Percentiles rank a stretch among this genome's conserved stretches.
Evolutionary conservation across 1,140 invertebrate species (phyloP).

Genomic region (Pomacea maculata): DNA sequence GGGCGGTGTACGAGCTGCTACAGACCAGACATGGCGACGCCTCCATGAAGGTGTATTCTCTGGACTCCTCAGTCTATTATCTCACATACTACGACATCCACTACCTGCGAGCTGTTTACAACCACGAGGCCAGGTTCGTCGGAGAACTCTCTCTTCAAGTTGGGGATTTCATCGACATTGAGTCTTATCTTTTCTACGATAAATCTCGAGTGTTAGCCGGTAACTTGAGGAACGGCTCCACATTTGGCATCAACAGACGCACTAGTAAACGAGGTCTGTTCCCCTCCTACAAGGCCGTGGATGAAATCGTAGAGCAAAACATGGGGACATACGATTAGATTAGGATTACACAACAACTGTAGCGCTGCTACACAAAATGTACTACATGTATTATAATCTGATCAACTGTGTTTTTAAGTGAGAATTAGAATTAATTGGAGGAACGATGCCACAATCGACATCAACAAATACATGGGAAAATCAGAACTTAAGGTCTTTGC

Average conservation of each 20-base stretch:
- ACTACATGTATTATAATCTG: too few species aligned
- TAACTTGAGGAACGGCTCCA: conserved; percentile 97
- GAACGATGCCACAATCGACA: too few species aligned
- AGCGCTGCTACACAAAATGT: too few species aligned
- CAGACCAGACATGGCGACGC: conserved; percentile 88
- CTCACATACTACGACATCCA: conserved; percentile 89
- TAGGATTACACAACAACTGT: too few species aligned
- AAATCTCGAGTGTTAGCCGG: conserved; percentile 71
- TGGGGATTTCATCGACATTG: conserved; percentile 86
- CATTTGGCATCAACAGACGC: conserved; percentile 83
- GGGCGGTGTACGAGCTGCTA: conserved; percentile 97
- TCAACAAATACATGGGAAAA: too few species aligned
- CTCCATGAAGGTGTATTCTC: conserved; percentile 81
- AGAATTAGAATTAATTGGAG: too few species aligned
- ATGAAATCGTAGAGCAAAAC: conserved; percentile 36
- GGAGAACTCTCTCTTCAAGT: conserved; percentile 79
- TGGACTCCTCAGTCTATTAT: conserved; percentile 98
- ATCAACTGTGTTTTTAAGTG: too few species aligned
- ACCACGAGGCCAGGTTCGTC: conserved; percentile 36
- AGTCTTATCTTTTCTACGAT: too few species aligned
- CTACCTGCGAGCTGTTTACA: conserved; percentile 79
- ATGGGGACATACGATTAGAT: too few species aligned
- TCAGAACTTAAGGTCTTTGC: too few species aligned
- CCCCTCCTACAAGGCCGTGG: conserved; percentile 66
- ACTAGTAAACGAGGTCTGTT: conserved; percentile 73